These are phyloP conservation scores for Congeria kusceri DNA, from an alignment of 2,888 invertebrate species.

Conservation along the genomic window DNA sequence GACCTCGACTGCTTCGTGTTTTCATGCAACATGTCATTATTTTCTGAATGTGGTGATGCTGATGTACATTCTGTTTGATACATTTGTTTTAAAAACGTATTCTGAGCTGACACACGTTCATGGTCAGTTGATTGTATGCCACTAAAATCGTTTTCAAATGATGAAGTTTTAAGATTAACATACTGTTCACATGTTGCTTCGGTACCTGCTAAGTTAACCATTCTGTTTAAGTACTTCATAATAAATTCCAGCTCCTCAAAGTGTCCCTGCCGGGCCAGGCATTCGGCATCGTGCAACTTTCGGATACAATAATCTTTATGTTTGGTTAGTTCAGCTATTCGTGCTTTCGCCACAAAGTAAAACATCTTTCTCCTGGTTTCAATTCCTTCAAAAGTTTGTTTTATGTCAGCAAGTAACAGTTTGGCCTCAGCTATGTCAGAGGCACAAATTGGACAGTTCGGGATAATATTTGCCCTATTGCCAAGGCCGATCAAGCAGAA, in stretches of 20 bases:
- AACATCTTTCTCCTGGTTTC: conserved; percentile 65
- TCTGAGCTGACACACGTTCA: too few relatives aligned
- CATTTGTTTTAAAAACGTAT: too few relatives aligned
- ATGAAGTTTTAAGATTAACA: too few relatives aligned
- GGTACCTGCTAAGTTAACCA: too few relatives aligned
- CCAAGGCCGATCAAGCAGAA: conserved; percentile 65
- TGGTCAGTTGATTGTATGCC: too few relatives aligned
- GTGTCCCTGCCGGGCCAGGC: conserved; percentile 47
- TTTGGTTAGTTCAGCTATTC: conserved; percentile 29
- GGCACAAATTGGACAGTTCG: conserved; percentile 21
- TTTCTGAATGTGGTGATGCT: too few relatives aligned
- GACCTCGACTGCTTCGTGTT: too few relatives aligned
- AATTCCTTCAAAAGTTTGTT: conserved; percentile 42
- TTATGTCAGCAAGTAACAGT: conserved; percentile 38
- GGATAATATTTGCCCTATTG: conserved; percentile 57
- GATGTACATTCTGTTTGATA: too few relatives aligned
- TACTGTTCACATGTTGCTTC: too few relatives aligned
- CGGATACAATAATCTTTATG: conserved; percentile 3
- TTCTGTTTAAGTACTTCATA: conserved; percentile 2
- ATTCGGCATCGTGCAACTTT: conserved; percentile 31
- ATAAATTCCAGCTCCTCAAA: conserved; percentile 60
- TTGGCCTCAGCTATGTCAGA: conserved; percentile 36
- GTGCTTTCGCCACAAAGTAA: conserved; percentile 57
- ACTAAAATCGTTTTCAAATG: too few relatives aligned
- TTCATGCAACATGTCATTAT: too few relatives aligned